Conservation (phyloP, 1,140 invertebrate species). For the Patella vulgata region DNA sequence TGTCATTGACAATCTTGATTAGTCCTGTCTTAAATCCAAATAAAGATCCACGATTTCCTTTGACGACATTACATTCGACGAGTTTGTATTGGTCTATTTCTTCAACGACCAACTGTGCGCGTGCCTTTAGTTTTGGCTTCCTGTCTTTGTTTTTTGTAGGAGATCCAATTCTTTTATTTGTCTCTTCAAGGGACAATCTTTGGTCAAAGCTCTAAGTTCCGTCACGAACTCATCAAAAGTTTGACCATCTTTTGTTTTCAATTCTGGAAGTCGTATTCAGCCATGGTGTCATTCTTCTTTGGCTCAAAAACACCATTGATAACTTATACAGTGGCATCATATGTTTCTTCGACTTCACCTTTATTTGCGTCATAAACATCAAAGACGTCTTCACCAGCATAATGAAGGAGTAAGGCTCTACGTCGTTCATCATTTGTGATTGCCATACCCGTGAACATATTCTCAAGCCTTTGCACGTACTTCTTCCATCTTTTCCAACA, state of each 20-base stretch:
- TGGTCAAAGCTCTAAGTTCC: constrained; percentile 13
- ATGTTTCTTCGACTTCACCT: constrained; percentile 14
- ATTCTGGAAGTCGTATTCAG: constrained; percentile 23
- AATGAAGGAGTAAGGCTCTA: constrained; percentile 25
- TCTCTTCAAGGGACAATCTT: constrained; percentile 20
- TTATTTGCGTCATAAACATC: constrained; percentile 23
- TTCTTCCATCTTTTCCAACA: constrained; percentile 21
- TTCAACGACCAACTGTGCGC: too few species aligned
- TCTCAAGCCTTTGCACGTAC: constrained; percentile 23
- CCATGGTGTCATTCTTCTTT: constrained; percentile 46
- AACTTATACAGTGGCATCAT: constrained; percentile 12
- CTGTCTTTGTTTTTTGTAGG: constrained; percentile 25
- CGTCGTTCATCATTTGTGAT: constrained; percentile 14
- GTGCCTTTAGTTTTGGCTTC: too few species aligned
- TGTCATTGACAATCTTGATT: too few species aligned
- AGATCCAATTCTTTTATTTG: constrained; percentile 32
- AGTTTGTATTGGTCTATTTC: too few species aligned
- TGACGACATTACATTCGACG: too few species aligned
- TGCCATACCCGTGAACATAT: constrained; percentile 21
- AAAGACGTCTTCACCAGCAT: constrained; percentile 23
- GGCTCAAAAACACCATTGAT: constrained; percentile 50
- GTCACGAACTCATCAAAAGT: constrained; percentile 27
- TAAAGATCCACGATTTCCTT: too few species aligned
- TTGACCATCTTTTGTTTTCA: constrained; percentile 24
- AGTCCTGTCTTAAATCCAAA: too few species aligned